phyloP scores from a whole-genome alignment of 2,888 invertebrate species.

The Amiota mariae region DNA sequence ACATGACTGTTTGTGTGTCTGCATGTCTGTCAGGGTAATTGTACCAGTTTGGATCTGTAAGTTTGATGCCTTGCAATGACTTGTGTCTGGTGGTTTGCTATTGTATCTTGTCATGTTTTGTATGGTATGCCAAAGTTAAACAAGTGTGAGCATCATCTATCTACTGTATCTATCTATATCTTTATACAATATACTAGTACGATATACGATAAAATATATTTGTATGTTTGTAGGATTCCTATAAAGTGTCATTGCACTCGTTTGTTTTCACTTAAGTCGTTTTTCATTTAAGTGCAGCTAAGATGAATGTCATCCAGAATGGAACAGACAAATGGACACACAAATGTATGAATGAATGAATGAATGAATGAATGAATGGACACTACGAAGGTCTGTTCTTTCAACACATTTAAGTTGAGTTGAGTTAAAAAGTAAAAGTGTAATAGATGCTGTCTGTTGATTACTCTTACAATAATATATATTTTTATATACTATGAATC shows the following conservation, averaged over 20 bases:
- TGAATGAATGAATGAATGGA: background rate
- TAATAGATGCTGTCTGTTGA: slow-evolving; percentile 7
- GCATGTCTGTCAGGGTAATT: background rate
- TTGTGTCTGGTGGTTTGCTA: background rate
- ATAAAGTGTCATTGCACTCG: slow-evolving; percentile 4
- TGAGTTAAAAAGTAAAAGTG: background rate
- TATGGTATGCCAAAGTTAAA: background rate
- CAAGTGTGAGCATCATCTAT: no score
- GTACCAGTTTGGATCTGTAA: no score
- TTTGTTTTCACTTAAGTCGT: slow-evolving; percentile 2
- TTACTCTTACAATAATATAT: background rate
- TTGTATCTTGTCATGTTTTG: background rate
- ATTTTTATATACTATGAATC: background rate
- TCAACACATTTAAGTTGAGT: background rate
- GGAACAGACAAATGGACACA: background rate
- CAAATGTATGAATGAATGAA: background rate
- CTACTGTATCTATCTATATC: no score
- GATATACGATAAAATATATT: no score
- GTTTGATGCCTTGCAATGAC: no score
- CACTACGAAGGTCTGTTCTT: background rate
- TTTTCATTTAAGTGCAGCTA: slow-evolving; percentile 9
- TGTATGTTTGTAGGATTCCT: no score
- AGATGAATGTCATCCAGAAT: background rate
- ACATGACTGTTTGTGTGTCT: background rate
- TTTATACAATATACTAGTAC: no score